Evolutionary conservation across 2,888 invertebrate species (phyloP), one percentile per base, ranked within the genome.

Genomic region (Pollenia amentaria): DNA sequence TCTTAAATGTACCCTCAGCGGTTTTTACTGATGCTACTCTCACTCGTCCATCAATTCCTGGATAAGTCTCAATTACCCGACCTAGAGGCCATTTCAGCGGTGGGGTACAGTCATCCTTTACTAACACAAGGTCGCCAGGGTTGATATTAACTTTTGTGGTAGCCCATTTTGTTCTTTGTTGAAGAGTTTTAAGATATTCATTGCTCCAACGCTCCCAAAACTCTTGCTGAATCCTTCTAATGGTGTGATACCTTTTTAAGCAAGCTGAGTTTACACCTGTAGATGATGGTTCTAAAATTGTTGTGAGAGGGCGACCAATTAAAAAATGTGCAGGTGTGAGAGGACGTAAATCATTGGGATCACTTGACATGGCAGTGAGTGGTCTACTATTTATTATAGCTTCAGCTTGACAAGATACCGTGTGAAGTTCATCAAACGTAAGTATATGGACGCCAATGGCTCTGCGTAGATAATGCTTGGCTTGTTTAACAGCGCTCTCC

Each of bases 121-220:
- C 6, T 10, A 85, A n/a, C 0, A 80, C 84, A 7, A 85, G 29
- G 21, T 81, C 76, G 21, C 77, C 21, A 64, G 38, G 6, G 40
- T 75, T 7, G 4, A 85, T 8, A 42, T 85, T 85, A 12, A 29
- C 9, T 12, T 55, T 29, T 2, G 11, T 12, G 8, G 38, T 42
- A 2, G n/a, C 55, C 85, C 85, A 85, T 14, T 77, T 85, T 46
- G 67, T 57, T 51, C 60, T 64, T n/a, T 48, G 53, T 65, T 81
- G 83, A 2, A 83, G 12, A 8, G 55, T 18, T 60, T 84, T 84
- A 1, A 81, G 16, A 51, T 80, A 81, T 21, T 84, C 80, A 55
- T 42, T 73, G 3, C 73, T 73, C 76, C 83, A 83, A 12, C 79
- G 73, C n/a, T 79, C 64, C 86, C 80, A 80, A 64, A 83, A 84